Evolutionary conservation across 2,113 vertebrate genomes (phyloP), one percentile per base, ranked within the genome.

Genomic region (Rhynchomys soricoides): DNA sequence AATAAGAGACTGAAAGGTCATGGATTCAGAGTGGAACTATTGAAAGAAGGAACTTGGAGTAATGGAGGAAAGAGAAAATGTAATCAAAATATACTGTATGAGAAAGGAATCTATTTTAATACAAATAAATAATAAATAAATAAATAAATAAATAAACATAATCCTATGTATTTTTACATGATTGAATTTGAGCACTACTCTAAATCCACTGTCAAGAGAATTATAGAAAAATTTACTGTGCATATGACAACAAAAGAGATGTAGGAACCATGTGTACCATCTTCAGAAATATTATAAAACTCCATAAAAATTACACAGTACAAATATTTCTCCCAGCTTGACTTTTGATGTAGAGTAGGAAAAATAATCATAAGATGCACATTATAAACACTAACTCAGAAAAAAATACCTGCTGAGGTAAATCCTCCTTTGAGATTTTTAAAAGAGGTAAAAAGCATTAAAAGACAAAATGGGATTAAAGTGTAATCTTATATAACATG

Each of bases 401-500:
- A 87, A 17, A 82, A 93, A 71, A 57, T 94, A 37, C 15, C 31
- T 82, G 75, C 75, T 90, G 45, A 87, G 34, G 4, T 74, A 89
- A 83, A 74, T 89, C 2, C n/a, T 86, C 17, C 22, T 74, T n/a
- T 78, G 70, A 70, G 29, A 93, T 88, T 88, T 75, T 37, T 3
- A 75, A 26, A 93, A 96, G 52, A 88, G 26, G 50, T 83, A 86
- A 70, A 93, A 91, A 4, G 1, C 22, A 73, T n/a, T 91, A 70
- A 87, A 57, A 88, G 62, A 73, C 31, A 91, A 87, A 87, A 93
- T 22, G 55, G 19, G 50, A 92, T 64, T 64, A 83, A 96, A 90
- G 10, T 7, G 4, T 48, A 77, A 87, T 48, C 48, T 64, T 66
- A 77, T 2, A 83, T 90, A 90, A 55, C 22, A 57, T 48, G 73